phyloP scores from a whole-genome alignment of 2,888 invertebrate genomes.

The Pterostichus madidus region DNA sequence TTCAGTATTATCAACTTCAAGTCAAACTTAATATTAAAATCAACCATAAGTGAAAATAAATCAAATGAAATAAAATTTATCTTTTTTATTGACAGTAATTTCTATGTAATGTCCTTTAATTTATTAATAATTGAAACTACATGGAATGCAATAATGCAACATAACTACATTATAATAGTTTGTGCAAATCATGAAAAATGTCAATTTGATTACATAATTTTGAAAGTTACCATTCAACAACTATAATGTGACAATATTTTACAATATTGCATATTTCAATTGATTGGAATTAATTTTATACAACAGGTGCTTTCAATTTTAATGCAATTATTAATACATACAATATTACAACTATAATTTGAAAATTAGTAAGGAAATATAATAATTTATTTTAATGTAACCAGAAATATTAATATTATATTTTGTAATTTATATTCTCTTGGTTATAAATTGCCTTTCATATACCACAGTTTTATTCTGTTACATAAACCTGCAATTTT shows the following conservation, averaged over 20 bases:
- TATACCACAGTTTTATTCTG: constrained; percentile 34
- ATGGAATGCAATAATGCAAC: too few species aligned
- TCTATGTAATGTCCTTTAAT: background rate
- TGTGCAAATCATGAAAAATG: constrained; percentile 17
- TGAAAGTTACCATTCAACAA: constrained; percentile 30
- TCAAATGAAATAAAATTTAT: background rate
- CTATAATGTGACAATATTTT: constrained; percentile 42
- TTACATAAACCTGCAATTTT: constrained; percentile 29
- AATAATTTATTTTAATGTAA: constrained; percentile 26
- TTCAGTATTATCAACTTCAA: too few species aligned
- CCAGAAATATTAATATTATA: constrained; percentile 22
- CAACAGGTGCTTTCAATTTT: constrained; percentile 17
- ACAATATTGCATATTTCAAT: background rate
- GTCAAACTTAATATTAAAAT: too few species aligned
- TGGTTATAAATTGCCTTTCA: constrained; percentile 23
- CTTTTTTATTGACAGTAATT: background rate
- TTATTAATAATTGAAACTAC: background rate
- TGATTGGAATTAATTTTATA: background rate
- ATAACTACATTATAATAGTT: constrained; percentile 8
- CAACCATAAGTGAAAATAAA: background rate
- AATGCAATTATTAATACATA: constrained; percentile 11
- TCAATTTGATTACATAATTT: constrained; percentile 43
- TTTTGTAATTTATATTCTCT: constrained; percentile 18
- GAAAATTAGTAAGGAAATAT: constrained; percentile 24
- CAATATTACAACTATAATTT: constrained; percentile 16